Evolutionary conservation across 1,140 invertebrate species (phyloP).

Genomic region (Drosophila cardini): DNA sequence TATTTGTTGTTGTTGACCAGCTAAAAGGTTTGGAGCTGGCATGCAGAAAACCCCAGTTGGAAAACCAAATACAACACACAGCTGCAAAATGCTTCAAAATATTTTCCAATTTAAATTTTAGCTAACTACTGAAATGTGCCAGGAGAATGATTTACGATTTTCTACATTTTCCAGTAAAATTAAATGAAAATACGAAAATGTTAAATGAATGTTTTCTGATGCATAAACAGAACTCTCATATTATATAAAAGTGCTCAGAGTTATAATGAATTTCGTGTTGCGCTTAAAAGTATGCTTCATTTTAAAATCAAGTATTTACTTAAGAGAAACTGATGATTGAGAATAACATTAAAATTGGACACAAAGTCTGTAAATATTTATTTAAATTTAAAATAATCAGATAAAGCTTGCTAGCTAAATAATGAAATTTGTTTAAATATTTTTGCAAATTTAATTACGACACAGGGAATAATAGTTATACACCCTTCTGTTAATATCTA

Average conservation of each 20-base stretch:
- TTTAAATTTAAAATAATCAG: no score
- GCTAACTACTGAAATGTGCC: neutral
- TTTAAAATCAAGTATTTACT: neutral
- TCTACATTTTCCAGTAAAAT: neutral
- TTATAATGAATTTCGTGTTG: no score
- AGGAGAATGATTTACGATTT: constrained; percentile 1
- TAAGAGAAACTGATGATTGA: no score
- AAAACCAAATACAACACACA: constrained; percentile 6
- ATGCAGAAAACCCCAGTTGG: neutral
- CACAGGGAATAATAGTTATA: no score
- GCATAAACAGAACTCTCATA: neutral
- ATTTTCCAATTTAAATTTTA: constrained; percentile 25
- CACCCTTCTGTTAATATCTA: no score
- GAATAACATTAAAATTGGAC: no score
- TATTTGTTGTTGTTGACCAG: neutral
- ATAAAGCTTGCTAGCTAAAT: no score
- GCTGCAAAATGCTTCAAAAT: constrained; percentile 15
- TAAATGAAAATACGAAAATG: constrained; percentile 1
- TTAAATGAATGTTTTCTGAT: no score
- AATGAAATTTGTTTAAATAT: no score
- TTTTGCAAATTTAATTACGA: no score
- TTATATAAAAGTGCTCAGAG: no score
- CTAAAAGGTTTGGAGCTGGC: neutral
- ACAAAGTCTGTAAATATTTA: no score
- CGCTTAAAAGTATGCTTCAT: neutral